Evolutionary conservation across 2,888 invertebrate species (phyloP), one percentile per base, ranked within the genome.

Genomic region (Hyles lineata): DNA sequence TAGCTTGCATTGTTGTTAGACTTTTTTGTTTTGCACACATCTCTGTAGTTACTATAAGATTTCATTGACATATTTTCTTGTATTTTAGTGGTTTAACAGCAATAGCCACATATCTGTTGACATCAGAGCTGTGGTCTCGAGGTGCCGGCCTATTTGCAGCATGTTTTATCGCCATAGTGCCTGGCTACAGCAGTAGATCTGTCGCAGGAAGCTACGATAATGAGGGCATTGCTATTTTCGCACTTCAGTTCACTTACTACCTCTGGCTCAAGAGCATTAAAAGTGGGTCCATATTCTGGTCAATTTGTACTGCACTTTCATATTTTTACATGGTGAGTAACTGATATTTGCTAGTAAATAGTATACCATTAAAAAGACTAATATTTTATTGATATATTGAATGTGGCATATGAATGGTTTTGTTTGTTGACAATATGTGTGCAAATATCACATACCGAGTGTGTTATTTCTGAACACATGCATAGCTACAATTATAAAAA

Each of bases 191-290:
- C 81, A 99, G 99, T 86, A 96, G 99, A 75, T 99, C 99, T 0
- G 99, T 99, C 19, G 99, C 99, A 52, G 99, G 99, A 35, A 99
- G 99, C 85, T 99, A 99, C 89, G 99, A 99, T 89, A 99, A 99
- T 94, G 99, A 99, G 94, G 99, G 99, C 78, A 99, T 99, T 87
- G 99, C 99, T 72, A 99, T 99, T 84, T 99, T 99, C 95, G 99
- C 99, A 2, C 96, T 99, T 72, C 99, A 99, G 95, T 98, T 99
- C 89, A 99, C 99, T 1, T 99, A 99, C 89, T 99, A 97, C 88
- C 95, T 99, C 70, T 99, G 99, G 99, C 97, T 99, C 70, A 99
- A 99, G 89, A 97, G 99, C 73, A 97, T 99, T 8, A 99, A 99
- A 92, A 99, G 98, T 79, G 99, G 99, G 35, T 98, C 99, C 6